Base-by-base conservation (phyloP, 2,888 invertebrate genomes). In the Stenodema calcarata region DNA sequence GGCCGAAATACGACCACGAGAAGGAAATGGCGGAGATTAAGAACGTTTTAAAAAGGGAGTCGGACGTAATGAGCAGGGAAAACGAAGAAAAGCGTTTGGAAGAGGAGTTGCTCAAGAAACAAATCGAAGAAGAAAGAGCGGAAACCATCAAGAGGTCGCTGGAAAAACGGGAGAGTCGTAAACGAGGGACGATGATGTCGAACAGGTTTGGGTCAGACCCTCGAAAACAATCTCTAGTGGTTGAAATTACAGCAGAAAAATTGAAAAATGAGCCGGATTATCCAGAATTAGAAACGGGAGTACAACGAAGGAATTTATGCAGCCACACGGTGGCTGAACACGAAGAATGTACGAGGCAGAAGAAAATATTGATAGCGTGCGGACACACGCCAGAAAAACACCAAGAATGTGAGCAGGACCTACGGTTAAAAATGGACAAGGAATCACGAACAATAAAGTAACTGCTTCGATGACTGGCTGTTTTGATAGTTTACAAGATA, bases 11-110 rank as follows among this genome's bases (percentile, higher is more conserved):
- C 78, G 85, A 85, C 42, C 76, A 76, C 54, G 85, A 30, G n/a
- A 78, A 78, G 41, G 85, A 85, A 44, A n/a, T 85, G 76, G 41
- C n/a, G 16, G 78, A 85, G 18, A 78, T 85, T 54, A 76, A 54
- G 23, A 50, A 30, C 18, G 50, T 76, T 50, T 23, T 85, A n/a
- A 11, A 16, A 30, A 18, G 85, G 47, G 76, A 54, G 18, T 12
- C n/a, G 2, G 41, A 76, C 18, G 30, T 54, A 7, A 1, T 11
- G 27, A 35, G 27, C n/a, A 50, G 85, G 30, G 85, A 85, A 30
- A 35, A 28, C 0, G 83, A 83, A 28, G 70, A 83, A 23, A 62
- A 41, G 12, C n/a, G 6, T 6, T 9, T 18, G 18, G 82, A 18
- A 16, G 69, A 69, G 42, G 69, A 69, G 18, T 9, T 41, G 41